These are phyloP conservation scores for Heterodera schachtii DNA, from an alignment of 1,140 invertebrate genomes.

Conservation along the genomic window DNA sequence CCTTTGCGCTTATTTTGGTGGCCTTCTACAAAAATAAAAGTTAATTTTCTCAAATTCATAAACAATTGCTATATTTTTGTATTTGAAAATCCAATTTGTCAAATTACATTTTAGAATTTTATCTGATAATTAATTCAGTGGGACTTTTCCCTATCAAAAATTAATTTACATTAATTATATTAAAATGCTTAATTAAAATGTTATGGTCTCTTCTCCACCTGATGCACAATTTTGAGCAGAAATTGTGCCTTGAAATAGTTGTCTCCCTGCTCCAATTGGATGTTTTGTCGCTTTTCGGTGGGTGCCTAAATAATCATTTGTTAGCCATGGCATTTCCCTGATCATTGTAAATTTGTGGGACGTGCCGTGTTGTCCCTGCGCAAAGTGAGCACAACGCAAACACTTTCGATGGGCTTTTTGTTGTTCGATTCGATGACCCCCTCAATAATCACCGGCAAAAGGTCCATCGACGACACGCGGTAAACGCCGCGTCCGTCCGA, in stretches of 20 bases:
- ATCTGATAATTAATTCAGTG: no score
- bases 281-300: slow-evolving; percentile 20
- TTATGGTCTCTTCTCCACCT: not conserved
- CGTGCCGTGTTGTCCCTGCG: slow-evolving; percentile 25
- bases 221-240: slow-evolving; percentile 34
- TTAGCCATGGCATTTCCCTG: not conserved
- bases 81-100: no score
- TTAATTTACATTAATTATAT: no score
- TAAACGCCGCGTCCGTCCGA: slow-evolving; percentile 15
- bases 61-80: not conserved
- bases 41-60: not conserved
- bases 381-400: slow-evolving; percentile 26
- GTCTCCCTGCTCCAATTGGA: slow-evolving; percentile 26
- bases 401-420: slow-evolving; percentile 24
- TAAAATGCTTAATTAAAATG: no score
- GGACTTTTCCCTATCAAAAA: no score
- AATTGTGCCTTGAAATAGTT: slow-evolving; percentile 34
- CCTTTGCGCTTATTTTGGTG: slow-evolving; percentile 27
- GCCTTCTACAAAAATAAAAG: slow-evolving; percentile 6
- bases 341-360: slow-evolving; percentile 4
- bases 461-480: slow-evolving; percentile 24
- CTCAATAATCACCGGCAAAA: slow-evolving; percentile 24
- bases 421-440: slow-evolving; percentile 32
- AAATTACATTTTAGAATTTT: no score
- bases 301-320: slow-evolving; percentile 20